Evolutionary conservation across 2,113 vertebrate genomes (phyloP).

Genomic region (Circaetus gallicus): DNA sequence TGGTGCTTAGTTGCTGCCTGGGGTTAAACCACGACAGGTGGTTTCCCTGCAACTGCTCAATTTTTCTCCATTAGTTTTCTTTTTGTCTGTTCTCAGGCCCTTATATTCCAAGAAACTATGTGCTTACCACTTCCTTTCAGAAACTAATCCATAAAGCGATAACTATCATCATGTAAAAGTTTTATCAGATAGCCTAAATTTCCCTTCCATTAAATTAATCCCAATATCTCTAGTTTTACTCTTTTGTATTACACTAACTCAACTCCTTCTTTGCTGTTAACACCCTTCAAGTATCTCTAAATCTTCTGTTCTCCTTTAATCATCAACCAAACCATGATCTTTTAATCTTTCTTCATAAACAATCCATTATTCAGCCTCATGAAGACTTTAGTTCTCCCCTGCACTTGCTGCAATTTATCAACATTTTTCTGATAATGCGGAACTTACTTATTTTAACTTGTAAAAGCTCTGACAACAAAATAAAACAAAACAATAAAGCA

Average conservation of each 20-base stretch:
- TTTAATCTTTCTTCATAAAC: not conserved
- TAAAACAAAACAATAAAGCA: not conserved
- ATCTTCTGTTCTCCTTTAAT: not conserved
- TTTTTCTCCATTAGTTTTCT: not conserved
- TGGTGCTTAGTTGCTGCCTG: too few relatives aligned
- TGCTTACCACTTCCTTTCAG: not conserved
- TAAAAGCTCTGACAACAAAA: not conserved
- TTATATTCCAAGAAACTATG: not conserved
- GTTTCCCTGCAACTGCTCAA: not conserved
- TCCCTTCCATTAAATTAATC: not conserved
- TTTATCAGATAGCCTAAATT: not conserved
- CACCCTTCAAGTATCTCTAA: not conserved
- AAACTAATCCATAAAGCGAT: not conserved
- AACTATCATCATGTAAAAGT: not conserved
- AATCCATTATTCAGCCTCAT: not conserved
- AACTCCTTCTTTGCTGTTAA: not conserved
- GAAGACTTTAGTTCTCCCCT: not conserved
- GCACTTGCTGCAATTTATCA: not conserved
- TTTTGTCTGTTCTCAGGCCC: not conserved
- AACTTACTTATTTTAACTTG: not conserved
- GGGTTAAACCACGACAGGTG: too few relatives aligned
- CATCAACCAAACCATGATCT: not conserved
- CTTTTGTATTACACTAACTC: not conserved
- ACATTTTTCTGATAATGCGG: not conserved
- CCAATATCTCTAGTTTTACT: not conserved